Conservation (phyloP, 2,113 vertebrate genomes). For the Leptocoma aspasia region DNA sequence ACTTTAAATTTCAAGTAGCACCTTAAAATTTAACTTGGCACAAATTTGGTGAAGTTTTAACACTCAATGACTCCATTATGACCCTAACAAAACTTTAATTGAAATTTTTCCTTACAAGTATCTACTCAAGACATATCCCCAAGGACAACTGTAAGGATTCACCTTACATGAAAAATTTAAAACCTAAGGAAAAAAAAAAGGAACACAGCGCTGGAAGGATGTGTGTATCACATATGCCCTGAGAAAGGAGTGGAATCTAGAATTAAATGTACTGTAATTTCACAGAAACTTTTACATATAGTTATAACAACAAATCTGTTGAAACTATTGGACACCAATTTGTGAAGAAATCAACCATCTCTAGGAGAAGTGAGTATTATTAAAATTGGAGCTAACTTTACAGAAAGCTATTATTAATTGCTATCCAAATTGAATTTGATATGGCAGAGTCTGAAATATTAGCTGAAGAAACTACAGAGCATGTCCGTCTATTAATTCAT, state of each 20-base stretch:
- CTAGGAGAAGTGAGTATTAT: neutral
- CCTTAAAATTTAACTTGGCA: neutral
- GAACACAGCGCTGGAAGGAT: neutral
- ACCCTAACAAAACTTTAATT: neutral
- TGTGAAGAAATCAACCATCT: neutral
- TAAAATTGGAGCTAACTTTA: conserved; percentile 1
- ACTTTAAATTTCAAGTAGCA: neutral
- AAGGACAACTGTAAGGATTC: neutral
- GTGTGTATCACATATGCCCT: neutral
- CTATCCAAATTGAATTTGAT: conserved; percentile 43
- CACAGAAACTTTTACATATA: neutral
- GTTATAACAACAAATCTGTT: neutral
- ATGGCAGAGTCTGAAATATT: conserved; percentile 39
- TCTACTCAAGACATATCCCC: neutral
- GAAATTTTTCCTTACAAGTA: neutral
- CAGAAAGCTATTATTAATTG: conserved; percentile 36
- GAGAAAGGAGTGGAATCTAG: neutral
- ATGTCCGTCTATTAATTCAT: conserved; percentile 25
- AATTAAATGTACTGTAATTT: neutral
- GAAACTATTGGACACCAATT: neutral
- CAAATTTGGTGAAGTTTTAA: neutral
- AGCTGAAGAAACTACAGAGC: conserved; percentile 22
- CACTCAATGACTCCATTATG: neutral
- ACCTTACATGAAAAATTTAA: neutral
- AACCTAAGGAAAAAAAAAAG: neutral